These are phyloP conservation scores for Smithornis capensis DNA, from an alignment of 2,113 vertebrate species.

Conservation along the genomic window DNA sequence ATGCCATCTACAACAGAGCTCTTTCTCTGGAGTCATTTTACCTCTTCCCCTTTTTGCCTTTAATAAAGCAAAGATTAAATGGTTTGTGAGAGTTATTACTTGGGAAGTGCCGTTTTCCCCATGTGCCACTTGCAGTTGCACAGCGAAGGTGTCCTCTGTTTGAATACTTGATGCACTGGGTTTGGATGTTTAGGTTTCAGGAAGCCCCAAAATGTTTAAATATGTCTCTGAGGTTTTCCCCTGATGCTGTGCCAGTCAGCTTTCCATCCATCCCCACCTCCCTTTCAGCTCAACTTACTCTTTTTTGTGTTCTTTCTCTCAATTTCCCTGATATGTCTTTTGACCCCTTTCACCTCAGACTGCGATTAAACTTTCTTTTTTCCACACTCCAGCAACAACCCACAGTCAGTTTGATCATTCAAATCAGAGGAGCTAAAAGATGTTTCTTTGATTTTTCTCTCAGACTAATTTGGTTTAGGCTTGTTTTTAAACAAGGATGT, in stretches of 20 bases:
- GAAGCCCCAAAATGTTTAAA: background rate
- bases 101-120: background rate
- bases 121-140: background rate
- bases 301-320: background rate
- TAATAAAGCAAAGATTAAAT: conserved; percentile 31
- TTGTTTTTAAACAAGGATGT: background rate
- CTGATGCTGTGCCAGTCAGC: background rate
- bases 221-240: background rate
- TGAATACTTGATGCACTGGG: background rate
- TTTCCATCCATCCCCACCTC: background rate
- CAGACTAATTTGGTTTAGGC: background rate
- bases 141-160: background rate
- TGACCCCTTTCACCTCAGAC: background rate
- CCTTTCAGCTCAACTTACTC: background rate
- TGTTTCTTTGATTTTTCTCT: background rate
- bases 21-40: background rate
- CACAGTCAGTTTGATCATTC: background rate
- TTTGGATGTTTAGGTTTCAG: background rate
- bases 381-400: background rate
- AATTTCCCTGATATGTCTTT: background rate
- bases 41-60: background rate
- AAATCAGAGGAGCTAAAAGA: background rate
- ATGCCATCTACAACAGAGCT: conserved; percentile 18
- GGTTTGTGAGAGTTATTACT: background rate
- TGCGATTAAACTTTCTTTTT: background rate